phyloP scores from a whole-genome alignment of 2,797 vertebrate genomes.

The Acrossocheilus fasciatus region DNA sequence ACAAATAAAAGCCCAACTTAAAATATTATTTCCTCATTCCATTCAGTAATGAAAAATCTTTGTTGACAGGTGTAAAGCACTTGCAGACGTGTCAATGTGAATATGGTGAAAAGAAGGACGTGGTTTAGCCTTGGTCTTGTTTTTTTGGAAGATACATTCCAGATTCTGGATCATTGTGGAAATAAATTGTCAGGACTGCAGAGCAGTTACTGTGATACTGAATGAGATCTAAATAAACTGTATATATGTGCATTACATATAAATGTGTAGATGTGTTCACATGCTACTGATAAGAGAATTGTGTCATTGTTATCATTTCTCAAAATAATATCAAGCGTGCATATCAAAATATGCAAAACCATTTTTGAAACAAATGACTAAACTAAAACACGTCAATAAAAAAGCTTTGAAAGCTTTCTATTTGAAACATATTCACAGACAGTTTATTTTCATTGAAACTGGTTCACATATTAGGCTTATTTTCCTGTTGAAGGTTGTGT shows the following conservation, averaged over 20 bases:
- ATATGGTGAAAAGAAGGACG: background rate
- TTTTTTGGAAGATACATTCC: background rate
- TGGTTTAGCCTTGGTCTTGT: background rate
- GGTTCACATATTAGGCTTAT: conserved; percentile 91
- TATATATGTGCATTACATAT: background rate
- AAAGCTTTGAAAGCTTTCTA: conserved; percentile 59
- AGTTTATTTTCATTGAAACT: conserved; percentile 97
- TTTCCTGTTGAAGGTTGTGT: conserved; percentile 78
- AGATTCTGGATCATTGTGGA: background rate
- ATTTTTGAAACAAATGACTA: background rate
- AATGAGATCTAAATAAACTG: background rate
- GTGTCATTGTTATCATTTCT: background rate
- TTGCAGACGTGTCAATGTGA: background rate
- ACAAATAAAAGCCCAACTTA: background rate
- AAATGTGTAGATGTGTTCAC: background rate
- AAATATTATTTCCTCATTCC: background rate
- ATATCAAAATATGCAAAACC: too few relatives aligned
- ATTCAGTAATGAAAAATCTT: background rate
- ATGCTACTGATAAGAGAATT: background rate
- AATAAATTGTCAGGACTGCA: background rate
- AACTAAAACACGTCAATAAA: conserved; percentile 47
- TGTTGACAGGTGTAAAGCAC: background rate
- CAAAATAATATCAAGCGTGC: background rate
- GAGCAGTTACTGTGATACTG: background rate
- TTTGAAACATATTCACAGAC: conserved; percentile 94